Evolutionary conservation across 2,888 invertebrate genomes (phyloP), one percentile per base, ranked within the genome.

Genomic region (Dichetophora obliterata): DNA sequence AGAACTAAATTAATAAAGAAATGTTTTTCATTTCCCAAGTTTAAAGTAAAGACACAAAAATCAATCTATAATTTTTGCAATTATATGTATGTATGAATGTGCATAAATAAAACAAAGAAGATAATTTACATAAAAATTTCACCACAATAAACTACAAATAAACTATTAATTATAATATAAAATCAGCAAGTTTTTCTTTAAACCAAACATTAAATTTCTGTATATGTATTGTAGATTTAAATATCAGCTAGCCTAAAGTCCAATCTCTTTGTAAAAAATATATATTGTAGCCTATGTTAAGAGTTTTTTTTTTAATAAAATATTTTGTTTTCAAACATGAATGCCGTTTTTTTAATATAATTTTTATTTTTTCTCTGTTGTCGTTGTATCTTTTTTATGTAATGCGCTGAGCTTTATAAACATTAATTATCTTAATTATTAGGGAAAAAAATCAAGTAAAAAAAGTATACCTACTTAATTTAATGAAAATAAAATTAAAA

Each of bases 91-190:
- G 57, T 69, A 31, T 73, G 50, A 65, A 63, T 52, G 73, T n/a
- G 43, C 69, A 70, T 52, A 61, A 71, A 24, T 72, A 57, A 69
- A 71, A 71, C 11, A 80, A 43, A 70, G 54, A 78, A 50, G 57
- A 65, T 66, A 63, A 31, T 63, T 75, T 50, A 34, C 70, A 19
- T 73, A 79, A 79, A 63, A 43, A 43, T 14, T 43, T 11, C 43
- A 43, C 43, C 43, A 43, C 77, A 73, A 69, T 63, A 59, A 31
- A 61, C 31, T 73, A 70, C 27, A 65, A 31, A 76, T 77, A 48
- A 74, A 73, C 63, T 37, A 69, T 61, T 76, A 78, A 77, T 31
- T 16, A 11, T 1, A 66, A 57, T 61, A 43, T 16, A n/a, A 11
- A 31, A 54, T 22, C 54, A 54, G 14, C 54, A 54, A 19, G 54